Conservation (phyloP, 1,140 invertebrate species). For the Macrocentrus cingulum region DNA sequence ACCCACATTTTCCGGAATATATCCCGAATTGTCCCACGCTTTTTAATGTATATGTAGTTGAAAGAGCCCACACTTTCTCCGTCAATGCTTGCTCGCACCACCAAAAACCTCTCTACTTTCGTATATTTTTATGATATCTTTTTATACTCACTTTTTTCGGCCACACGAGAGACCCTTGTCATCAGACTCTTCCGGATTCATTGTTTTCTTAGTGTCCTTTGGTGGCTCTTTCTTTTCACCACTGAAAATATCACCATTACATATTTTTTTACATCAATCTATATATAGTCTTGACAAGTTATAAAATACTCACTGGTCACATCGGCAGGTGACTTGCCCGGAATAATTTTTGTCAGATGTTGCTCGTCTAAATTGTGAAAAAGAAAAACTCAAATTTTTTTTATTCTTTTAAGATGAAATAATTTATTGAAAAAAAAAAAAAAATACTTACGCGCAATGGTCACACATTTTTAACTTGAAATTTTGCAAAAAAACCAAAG, state of each 20-base stretch:
- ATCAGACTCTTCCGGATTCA: not conserved
- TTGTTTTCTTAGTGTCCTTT: not conserved
- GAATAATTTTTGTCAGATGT: not conserved
- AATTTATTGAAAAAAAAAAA: too few relatives aligned
- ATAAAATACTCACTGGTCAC: not conserved
- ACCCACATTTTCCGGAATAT: conserved; percentile 1
- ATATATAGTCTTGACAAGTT: not conserved
- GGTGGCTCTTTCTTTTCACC: not conserved
- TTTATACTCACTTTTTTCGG: not conserved
- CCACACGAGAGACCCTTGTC: not conserved
- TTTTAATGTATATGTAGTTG: too few relatives aligned
- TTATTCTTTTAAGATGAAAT: not conserved
- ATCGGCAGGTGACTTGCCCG: not conserved
- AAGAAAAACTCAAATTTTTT: not conserved
- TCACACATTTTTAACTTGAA: not conserved
- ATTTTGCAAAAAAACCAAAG: not conserved
- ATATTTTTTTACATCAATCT: not conserved
- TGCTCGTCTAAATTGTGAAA: not conserved
- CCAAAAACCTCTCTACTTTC: too few relatives aligned
- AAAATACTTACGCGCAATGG: conserved; percentile 4
- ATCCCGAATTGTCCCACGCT: too few relatives aligned
- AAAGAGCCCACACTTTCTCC: too few relatives aligned
- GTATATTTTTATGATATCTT: not conserved
- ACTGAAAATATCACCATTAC: not conserved
- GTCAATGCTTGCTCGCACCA: too few relatives aligned